Percentiles rank a stretch among this genome's conserved stretches.
Conservation (phyloP, 2,113 vertebrate genomes). For the Phoenicopterus ruber region DNA sequence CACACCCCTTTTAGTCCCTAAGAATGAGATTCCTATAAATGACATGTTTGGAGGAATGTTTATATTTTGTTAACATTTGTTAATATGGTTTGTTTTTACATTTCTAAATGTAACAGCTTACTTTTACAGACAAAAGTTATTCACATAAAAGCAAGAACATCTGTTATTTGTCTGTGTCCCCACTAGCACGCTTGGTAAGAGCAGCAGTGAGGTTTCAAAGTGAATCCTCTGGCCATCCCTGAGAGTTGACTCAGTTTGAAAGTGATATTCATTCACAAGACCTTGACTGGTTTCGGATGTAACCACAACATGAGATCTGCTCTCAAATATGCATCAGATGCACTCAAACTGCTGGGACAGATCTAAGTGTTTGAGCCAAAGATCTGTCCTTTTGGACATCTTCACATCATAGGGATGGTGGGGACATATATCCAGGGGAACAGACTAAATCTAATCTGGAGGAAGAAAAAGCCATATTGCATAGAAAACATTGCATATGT, state of each 20-base stretch:
- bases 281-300: background rate
- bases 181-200: background rate
- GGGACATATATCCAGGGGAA: background rate
- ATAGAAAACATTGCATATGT: background rate
- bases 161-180: background rate
- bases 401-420: background rate
- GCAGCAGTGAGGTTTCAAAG: background rate
- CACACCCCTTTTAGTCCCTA: background rate
- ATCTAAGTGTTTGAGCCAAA: background rate
- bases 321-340: background rate
- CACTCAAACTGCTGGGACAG: background rate
- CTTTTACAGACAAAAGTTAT: background rate
- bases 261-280: background rate
- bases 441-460: background rate
- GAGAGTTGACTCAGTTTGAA: background rate
- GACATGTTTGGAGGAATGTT: background rate
- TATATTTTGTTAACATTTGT: background rate
- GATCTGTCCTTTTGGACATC: background rate
- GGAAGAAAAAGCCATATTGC: background rate
- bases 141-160: background rate
- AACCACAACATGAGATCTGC: background rate
- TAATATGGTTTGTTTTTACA: background rate
- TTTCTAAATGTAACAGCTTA: background rate
- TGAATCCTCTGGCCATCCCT: background rate
- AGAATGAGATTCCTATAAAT: background rate